Conservation (phyloP, 2,797 vertebrate genomes). For the Triplophysa bombifrons region DNA sequence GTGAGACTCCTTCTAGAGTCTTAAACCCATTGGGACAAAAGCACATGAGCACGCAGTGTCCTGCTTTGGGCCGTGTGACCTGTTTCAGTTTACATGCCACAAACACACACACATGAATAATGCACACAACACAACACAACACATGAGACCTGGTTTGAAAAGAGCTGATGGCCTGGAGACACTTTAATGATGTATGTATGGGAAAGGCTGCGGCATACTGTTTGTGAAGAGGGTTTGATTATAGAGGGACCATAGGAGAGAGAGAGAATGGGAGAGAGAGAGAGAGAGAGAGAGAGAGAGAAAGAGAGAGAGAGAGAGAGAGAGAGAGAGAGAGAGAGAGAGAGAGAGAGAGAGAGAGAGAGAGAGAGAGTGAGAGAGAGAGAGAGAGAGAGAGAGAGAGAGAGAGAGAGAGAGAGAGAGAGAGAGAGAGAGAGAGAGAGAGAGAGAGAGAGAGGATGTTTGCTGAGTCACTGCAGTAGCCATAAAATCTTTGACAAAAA, state of each 20-base stretch:
- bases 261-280: background rate
- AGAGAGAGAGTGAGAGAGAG: background rate
- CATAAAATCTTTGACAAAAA: conserved; percentile 1
- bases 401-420: conserved; percentile 8
- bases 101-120: conserved; percentile 42
- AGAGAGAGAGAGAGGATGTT: conserved; percentile 16
- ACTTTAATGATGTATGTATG: background rate
- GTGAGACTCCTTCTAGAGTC: background rate
- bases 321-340: background rate
- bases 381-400: background rate
- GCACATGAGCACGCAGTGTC: background rate
- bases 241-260: background rate
- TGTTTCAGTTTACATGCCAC: background rate
- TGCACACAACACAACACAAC: conserved; percentile 48
- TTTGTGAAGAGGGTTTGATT: too few relatives aligned
- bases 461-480: conserved; percentile 53
- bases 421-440: background rate
- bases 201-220: background rate
- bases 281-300: conserved; percentile 3
- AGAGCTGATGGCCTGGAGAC: background rate
- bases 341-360: conserved; percentile 3
- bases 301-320: conserved; percentile 10
- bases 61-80: background rate
- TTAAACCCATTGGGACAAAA: background rate
- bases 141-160: background rate